Percentiles rank a stretch among this genome's conserved stretches.
Conservation (phyloP, 1,140 invertebrate species). For the Onthophagus taurus region DNA sequence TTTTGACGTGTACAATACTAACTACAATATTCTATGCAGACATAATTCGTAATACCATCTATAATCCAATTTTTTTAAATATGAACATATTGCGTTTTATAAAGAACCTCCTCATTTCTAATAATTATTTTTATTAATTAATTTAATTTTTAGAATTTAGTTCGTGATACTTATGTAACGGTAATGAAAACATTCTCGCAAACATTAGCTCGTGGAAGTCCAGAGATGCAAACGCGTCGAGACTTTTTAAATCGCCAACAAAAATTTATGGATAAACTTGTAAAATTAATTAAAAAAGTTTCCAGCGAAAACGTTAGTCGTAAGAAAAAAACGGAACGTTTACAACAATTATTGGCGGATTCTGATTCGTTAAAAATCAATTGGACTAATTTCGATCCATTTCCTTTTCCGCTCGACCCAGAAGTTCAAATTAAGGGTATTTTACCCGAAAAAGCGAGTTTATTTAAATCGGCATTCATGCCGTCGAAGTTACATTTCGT, state of each 20-base stretch:
- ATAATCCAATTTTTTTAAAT: constrained; percentile 1
- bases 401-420: constrained; percentile 91
- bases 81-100: background rate
- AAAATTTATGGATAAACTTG: constrained; percentile 83
- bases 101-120: background rate
- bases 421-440: constrained; percentile 84
- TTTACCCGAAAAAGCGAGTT: constrained; percentile 74
- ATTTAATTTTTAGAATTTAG: constrained; percentile 30
- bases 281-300: constrained; percentile 84
- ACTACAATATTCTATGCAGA: too few relatives aligned
- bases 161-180: constrained; percentile 78
- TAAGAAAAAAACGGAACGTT: constrained; percentile 81
- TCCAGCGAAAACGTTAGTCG: constrained; percentile 85
- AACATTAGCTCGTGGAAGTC: constrained; percentile 51
- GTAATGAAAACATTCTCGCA: constrained; percentile 83
- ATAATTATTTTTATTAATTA: background rate
- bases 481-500: constrained; percentile 92
- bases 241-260: constrained; percentile 73
- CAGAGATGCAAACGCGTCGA: constrained; percentile 58
- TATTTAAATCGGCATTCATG: constrained; percentile 97
- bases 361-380: constrained; percentile 70
- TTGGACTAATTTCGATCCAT: constrained; percentile 84
- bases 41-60: background rate
- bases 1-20: too few relatives aligned
- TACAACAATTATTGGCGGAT: constrained; percentile 74